Evolutionary conservation across 1,140 invertebrate species (phyloP).

Genomic region (Drosophila sulfurigaster): DNA sequence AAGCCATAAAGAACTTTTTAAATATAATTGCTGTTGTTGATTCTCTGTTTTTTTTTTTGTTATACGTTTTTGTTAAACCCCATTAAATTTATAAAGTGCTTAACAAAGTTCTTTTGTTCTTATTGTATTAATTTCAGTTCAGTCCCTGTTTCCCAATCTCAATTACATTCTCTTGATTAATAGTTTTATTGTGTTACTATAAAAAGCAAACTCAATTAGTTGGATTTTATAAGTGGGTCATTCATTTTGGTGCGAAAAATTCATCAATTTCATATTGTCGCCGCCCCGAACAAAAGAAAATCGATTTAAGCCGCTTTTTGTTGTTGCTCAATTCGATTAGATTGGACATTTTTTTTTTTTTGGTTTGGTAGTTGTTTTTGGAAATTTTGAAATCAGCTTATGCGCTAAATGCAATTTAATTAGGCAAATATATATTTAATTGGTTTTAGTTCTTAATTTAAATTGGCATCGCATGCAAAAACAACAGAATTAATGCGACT

Average conservation of each 20-base stretch:
- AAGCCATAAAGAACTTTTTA: slow-evolving; percentile 69
- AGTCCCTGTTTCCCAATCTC: background rate
- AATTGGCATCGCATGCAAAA: background rate
- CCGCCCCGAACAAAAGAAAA: background rate
- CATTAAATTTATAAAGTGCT: slow-evolving; percentile 75
- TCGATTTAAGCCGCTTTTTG: slow-evolving; percentile 1
- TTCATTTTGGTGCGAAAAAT: background rate
- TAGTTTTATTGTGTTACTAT: slow-evolving; percentile 48
- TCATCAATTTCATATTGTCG: slow-evolving; percentile 7
- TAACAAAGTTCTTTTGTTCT: slow-evolving; percentile 38
- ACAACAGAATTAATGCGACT: background rate
- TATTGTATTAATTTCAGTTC: background rate
- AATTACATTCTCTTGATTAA: slow-evolving; percentile 23
- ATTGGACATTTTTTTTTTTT: background rate
- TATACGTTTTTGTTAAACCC: slow-evolving; percentile 30
- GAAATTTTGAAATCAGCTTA: slow-evolving; percentile 1
- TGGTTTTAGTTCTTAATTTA: slow-evolving; percentile 3
- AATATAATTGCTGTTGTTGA: slow-evolving; percentile 75
- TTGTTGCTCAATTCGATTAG: background rate
- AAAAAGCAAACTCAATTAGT: slow-evolving; percentile 61
- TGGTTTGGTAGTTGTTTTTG: too few species aligned
- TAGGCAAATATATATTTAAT: slow-evolving; percentile 6
- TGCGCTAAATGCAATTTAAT: slow-evolving; percentile 10
- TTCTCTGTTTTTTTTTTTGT: slow-evolving; percentile 65
- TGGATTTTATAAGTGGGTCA: slow-evolving; percentile 2